Percentiles rank a stretch among this genome's conserved stretches.
phyloP scores from a whole-genome alignment of 2,888 invertebrate genomes.

The Coelinius sp. region DNA sequence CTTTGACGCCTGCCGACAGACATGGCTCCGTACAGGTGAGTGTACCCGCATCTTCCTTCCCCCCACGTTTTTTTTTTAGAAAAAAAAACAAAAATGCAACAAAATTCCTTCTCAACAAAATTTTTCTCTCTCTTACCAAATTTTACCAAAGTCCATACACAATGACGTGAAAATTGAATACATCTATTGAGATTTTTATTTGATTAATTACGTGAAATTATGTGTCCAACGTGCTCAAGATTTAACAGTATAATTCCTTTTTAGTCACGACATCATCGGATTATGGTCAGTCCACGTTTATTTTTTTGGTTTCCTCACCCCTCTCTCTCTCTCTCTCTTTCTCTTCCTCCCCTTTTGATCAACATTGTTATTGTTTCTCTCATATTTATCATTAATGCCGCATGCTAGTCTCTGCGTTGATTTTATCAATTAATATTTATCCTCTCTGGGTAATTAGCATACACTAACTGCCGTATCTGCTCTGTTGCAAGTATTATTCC shows the following conservation, averaged over 20 bases:
- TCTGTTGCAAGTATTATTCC: constrained; percentile 6
- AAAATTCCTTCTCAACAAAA: neutral
- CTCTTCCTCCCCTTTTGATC: constrained; percentile 59
- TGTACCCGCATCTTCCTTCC: constrained; percentile 53
- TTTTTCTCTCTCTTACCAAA: constrained; percentile 20
- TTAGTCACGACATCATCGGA: constrained; percentile 64
- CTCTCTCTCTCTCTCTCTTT: constrained; percentile 31
- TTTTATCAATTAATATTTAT: constrained; percentile 25
- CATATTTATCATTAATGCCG: constrained; percentile 21
- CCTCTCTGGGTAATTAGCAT: constrained; percentile 32
- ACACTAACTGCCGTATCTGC: constrained; percentile 32
- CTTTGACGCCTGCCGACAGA: constrained; percentile 93
- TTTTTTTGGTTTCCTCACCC: constrained; percentile 49
- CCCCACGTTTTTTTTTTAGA: neutral
- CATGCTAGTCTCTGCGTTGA: constrained; percentile 12
- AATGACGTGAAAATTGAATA: constrained; percentile 5
- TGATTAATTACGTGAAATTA: constrained; percentile 38
- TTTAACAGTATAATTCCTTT: constrained; percentile 61
- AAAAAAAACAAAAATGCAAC: neutral
- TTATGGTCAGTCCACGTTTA: constrained; percentile 64
- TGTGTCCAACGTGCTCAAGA: constrained; percentile 48
- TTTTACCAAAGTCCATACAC: neutral
- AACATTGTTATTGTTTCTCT: constrained; percentile 23
- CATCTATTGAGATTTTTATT: neutral
- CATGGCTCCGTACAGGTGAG: constrained; percentile 97